These are phyloP conservation scores for Hydrozoanthus tunicans DNA, from an alignment of 64 coral and sea anemone genomes.

Conservation along the genomic window DNA sequence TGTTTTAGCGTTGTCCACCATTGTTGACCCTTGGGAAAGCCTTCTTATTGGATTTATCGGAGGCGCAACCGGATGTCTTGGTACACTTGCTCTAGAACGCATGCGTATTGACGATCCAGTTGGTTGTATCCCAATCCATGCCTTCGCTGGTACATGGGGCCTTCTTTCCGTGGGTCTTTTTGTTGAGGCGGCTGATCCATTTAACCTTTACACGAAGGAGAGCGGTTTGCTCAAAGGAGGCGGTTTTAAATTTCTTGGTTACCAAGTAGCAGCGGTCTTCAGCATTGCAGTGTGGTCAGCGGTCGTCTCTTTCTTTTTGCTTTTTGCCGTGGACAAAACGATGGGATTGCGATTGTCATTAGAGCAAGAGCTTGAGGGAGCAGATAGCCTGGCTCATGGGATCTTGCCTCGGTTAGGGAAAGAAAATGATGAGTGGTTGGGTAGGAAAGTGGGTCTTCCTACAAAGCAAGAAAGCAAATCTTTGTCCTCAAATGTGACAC, in stretches of 20 bases:
- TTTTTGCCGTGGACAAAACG: neutral
- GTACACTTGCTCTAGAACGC: constrained; percentile 13
- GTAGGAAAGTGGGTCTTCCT: neutral
- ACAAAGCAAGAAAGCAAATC: neutral
- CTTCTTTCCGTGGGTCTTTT: constrained; percentile 59
- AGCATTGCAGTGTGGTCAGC: constrained; percentile 18
- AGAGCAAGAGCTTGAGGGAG: neutral
- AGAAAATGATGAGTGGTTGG: neutral
- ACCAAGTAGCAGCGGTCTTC: neutral
- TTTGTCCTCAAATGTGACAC: neutral
- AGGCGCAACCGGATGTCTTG: constrained; percentile 16
- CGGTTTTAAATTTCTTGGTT: neutral
- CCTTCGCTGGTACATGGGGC: constrained; percentile 63
- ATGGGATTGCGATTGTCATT: neutral
- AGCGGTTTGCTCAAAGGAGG: constrained; percentile 45
- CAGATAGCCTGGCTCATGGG: neutral
- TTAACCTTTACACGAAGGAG: neutral
- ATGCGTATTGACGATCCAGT: too few relatives aligned
- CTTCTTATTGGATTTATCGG: constrained; percentile 53
- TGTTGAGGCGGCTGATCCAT: constrained; percentile 34
- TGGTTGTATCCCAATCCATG: constrained; percentile 49
- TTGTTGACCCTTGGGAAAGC: constrained; percentile 35
- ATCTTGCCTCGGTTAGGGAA: neutral
- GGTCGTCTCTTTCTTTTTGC: neutral
- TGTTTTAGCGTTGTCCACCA: constrained; percentile 25